A percentile compares a stretch with the other conserved stretches of the same genome.
These are phyloP conservation scores for Mylabris sibirica DNA, from an alignment of 2,888 invertebrate genomes.

Conservation along the genomic window DNA sequence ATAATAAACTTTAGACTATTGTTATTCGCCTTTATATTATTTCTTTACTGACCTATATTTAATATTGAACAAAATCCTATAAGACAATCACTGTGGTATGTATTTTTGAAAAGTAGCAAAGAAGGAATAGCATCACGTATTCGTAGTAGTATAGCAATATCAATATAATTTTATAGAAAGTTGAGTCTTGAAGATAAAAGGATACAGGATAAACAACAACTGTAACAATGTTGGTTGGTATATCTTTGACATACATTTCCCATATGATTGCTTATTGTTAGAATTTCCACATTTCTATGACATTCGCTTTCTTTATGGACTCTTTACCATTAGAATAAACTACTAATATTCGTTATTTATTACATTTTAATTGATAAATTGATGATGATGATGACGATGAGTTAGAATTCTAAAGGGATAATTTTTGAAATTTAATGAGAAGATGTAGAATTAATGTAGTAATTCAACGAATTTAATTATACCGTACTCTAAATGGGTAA, in stretches of 20 bases:
- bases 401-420: too few relatives aligned
- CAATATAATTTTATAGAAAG: constrained; percentile 45
- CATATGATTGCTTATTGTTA: constrained; percentile 43
- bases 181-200: constrained; percentile 43
- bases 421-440: constrained; percentile 6
- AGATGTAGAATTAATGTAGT: constrained; percentile 18
- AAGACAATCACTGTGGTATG: constrained; percentile 15
- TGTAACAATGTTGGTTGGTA: constrained; percentile 41
- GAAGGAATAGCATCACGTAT: constrained; percentile 37
- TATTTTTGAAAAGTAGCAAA: constrained; percentile 17
- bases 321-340: too few relatives aligned
- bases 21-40: too few relatives aligned
- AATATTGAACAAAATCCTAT: neutral
- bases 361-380: constrained; percentile 21
- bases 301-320: constrained; percentile 14
- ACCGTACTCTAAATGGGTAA: constrained; percentile 31
- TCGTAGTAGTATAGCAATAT: constrained; percentile 31
- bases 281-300: constrained; percentile 41
- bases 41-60: neutral
- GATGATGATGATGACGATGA: neutral
- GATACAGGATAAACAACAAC: constrained; percentile 36
- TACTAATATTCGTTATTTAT: constrained; percentile 28
- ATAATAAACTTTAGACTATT: too few relatives aligned
- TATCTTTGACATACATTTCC: constrained; percentile 40
- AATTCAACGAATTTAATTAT: constrained; percentile 35